phyloP scores from a whole-genome alignment of 2,888 invertebrate species.

The Ametastegia equiseti region DNA sequence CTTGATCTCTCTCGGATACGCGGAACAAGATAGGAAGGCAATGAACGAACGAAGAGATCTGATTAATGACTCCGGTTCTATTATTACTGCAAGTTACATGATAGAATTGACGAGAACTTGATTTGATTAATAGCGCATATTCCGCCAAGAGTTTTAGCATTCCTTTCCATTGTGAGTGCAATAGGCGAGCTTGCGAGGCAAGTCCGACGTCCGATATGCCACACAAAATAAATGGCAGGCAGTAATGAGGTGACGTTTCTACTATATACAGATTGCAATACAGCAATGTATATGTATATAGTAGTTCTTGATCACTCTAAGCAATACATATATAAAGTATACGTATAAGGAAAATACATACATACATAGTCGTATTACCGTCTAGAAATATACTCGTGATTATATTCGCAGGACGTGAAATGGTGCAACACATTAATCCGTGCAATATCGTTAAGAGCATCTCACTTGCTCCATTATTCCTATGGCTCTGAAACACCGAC shows the following conservation, averaged over 20 bases:
- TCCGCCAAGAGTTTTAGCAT: neutral
- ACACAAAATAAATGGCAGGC: slow-evolving; percentile 15
- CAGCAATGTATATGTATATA: neutral
- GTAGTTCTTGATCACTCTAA: neutral
- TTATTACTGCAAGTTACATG: neutral
- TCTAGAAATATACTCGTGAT: neutral
- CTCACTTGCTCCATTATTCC: no score
- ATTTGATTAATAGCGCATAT: neutral
- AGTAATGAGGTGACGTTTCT: slow-evolving; percentile 5
- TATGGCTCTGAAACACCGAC: no score
- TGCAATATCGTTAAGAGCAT: neutral
- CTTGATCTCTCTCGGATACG: no score
- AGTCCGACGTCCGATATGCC: neutral
- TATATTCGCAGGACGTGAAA: neutral
- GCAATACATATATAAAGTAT: neutral
- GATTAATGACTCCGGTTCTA: neutral
- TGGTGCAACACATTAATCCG: neutral
- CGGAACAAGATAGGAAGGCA: no score
- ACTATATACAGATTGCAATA: no score
- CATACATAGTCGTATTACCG: no score
- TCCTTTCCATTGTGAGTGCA: slow-evolving; percentile 11
- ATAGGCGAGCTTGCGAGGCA: neutral
- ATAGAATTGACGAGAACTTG: neutral
- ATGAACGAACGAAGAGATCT: no score
- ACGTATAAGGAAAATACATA: no score